These are phyloP conservation scores for Pectinophora gossypiella DNA, from an alignment of 1,140 invertebrate species.

Conservation along the genomic window DNA sequence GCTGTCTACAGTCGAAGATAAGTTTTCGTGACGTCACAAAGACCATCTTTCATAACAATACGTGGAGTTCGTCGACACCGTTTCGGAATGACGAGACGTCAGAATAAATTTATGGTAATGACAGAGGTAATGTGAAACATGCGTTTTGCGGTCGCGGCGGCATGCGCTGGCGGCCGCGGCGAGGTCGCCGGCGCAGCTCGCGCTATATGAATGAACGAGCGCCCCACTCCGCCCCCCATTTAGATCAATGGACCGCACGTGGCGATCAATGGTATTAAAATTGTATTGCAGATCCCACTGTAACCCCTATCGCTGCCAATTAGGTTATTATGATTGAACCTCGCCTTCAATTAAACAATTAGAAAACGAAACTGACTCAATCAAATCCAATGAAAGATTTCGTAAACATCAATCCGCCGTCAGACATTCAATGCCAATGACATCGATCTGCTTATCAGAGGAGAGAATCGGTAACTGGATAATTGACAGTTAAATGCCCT, in stretches of 20 bases:
- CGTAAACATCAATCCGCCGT: background rate
- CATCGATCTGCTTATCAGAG: constrained; percentile 18
- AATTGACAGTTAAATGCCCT: constrained; percentile 47
- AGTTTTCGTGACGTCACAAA: constrained; percentile 2
- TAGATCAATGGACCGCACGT: constrained; percentile 57
- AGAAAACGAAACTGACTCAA: background rate
- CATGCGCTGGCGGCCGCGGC: constrained; percentile 20
- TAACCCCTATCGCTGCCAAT: background rate
- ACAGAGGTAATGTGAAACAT: constrained; percentile 21
- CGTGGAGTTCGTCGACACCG: constrained; percentile 34
- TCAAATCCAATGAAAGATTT: background rate
- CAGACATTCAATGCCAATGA: constrained; percentile 11
- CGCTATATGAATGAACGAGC: constrained; percentile 49
- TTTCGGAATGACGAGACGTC: constrained; percentile 23
- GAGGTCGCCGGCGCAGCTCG: constrained; percentile 41
- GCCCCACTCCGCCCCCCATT: constrained; percentile 25
- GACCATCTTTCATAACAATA: constrained; percentile 21
- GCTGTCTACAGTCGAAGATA: constrained; percentile 14
- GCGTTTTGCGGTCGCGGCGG: constrained; percentile 17
- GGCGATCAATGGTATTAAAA: constrained; percentile 30
- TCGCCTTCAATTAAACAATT: background rate
- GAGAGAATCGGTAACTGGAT: constrained; percentile 17
- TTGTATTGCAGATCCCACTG: background rate
- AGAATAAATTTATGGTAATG: constrained; percentile 38
- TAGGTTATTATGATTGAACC: background rate